phyloP scores from a whole-genome alignment of 2,797 vertebrate genomes.

The Epinephelus awoara region DNA sequence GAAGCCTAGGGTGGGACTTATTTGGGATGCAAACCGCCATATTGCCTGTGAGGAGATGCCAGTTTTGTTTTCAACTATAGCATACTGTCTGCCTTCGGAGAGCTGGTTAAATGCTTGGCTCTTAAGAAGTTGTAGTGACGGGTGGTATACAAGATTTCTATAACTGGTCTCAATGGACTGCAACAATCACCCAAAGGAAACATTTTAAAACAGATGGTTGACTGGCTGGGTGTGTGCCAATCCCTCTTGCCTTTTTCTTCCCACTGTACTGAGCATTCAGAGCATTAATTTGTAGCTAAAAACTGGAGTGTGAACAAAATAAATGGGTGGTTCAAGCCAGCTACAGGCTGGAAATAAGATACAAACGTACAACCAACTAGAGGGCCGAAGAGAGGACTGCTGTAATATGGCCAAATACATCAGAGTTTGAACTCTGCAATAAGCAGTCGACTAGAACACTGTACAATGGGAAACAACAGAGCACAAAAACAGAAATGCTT shows the following conservation, averaged over 20 bases:
- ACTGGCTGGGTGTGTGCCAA: constrained; percentile 50
- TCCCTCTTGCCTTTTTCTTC: constrained; percentile 40
- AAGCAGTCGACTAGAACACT: neutral
- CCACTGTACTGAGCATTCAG: constrained; percentile 36
- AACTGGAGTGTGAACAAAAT: constrained; percentile 25
- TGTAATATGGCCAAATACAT: constrained; percentile 33
- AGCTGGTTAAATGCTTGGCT: constrained; percentile 34
- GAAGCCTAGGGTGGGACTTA: constrained; percentile 22
- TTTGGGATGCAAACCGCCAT: constrained; percentile 38
- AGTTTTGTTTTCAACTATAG: constrained; percentile 41
- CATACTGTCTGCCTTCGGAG: constrained; percentile 33
- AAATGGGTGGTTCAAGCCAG: constrained; percentile 32
- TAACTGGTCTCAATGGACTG: constrained; percentile 61
- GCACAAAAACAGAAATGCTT: constrained; percentile 12
- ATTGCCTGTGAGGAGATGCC: constrained; percentile 15
- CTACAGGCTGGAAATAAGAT: constrained; percentile 21
- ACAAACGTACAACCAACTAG: constrained; percentile 9
- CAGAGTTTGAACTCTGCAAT: constrained; percentile 8
- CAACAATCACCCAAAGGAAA: constrained; percentile 66
- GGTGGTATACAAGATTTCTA: constrained; percentile 50
- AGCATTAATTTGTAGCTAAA: constrained; percentile 49
- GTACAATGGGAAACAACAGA: constrained; percentile 5
- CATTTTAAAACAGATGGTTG: constrained; percentile 66
- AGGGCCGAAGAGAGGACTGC: neutral
- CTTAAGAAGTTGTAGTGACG: constrained; percentile 43